Evolutionary conservation across 2,797 vertebrate species (phyloP).

Genomic region (Poecilia picta): DNA sequence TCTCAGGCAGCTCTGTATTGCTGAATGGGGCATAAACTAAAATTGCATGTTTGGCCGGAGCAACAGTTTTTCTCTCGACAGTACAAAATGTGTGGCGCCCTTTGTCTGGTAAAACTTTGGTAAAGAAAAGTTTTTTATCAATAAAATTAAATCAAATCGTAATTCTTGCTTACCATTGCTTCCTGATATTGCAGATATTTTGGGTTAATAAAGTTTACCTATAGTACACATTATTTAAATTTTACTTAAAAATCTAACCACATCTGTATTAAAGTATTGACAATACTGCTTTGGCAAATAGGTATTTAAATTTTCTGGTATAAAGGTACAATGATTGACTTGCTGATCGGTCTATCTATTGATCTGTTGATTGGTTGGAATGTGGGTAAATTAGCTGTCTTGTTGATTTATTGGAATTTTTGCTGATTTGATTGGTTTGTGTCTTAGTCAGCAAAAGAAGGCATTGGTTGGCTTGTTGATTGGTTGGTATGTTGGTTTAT

Average conservation of each 20-base stretch:
- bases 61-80: background rate
- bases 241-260: background rate
- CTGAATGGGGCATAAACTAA: conserved; percentile 10
- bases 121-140: background rate
- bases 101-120: background rate
- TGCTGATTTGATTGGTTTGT: background rate
- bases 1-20: background rate
- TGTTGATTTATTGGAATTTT: background rate
- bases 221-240: background rate
- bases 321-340: background rate
- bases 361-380: background rate
- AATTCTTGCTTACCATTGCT: background rate
- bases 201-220: background rate
- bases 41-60: background rate
- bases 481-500: background rate
- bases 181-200: background rate
- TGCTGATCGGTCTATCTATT: background rate
- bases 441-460: background rate
- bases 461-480: background rate
- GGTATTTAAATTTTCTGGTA: background rate
- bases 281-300: background rate
- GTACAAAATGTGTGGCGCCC: background rate
- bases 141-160: background rate
- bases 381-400: background rate
- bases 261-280: background rate